These are phyloP conservation scores for Phrynocephalus vlangalii DNA, from an alignment of 2,797 vertebrate species.

Conservation along the genomic window DNA sequence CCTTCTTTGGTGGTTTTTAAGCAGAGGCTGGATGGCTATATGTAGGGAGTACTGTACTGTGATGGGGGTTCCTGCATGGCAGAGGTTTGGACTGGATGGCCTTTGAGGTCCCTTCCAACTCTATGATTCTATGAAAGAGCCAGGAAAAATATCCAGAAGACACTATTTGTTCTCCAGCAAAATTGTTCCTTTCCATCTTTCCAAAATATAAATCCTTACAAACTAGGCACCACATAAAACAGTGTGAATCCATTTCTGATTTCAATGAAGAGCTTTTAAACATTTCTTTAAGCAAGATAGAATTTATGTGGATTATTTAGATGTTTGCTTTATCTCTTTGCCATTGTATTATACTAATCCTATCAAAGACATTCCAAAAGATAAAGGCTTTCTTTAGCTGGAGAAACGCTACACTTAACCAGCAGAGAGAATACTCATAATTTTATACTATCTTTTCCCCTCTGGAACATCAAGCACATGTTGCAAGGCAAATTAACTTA, in stretches of 20 bases:
- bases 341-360: neutral
- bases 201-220: neutral
- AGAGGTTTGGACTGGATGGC: too few species aligned
- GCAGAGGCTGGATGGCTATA: neutral
- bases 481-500: neutral
- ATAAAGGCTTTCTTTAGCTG: too few species aligned
- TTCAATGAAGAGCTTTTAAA: slow-evolving; percentile 4
- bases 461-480: neutral
- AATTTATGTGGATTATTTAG: neutral
- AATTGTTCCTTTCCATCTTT: neutral
- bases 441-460: neutral
- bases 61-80: too few species aligned
- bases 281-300: slow-evolving; percentile 5
- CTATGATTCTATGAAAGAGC: slow-evolving; percentile 26
- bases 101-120: too few species aligned
- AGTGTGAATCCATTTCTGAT: neutral
- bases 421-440: neutral
- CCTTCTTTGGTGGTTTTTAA: neutral
- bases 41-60: too few species aligned
- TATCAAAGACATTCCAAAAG: slow-evolving; percentile 36
- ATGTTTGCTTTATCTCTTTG: neutral
- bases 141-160: neutral
- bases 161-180: slow-evolving; percentile 27
- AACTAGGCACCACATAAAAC: slow-evolving; percentile 37
- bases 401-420: neutral